Base-by-base conservation (phyloP, 1,140 invertebrate species). In the Bombus sylvicola region DNA sequence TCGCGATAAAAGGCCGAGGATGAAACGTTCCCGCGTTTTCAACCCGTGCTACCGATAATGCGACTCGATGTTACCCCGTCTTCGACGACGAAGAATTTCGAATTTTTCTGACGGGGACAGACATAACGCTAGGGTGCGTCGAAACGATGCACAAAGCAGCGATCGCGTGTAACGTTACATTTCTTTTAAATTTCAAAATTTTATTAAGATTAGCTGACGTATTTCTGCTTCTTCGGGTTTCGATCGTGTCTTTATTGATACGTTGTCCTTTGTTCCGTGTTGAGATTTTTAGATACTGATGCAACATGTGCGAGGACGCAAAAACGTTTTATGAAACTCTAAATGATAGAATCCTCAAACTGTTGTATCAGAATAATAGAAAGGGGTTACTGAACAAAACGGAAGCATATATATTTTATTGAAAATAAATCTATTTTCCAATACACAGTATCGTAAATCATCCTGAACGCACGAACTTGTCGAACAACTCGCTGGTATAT, bases 1-100 rank as follows among this genome's bases (percentile, higher is more conserved):
- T 22, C 22, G 37, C 39, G 39, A 85, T 66, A 81, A 89, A 81
- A 62, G 43, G 9, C 18, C 73, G 15, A n/a, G 22, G 18, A 25
- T 12, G 25, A 1, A 34, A 73, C 71, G 64, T 83, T 72, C 47
- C 74, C 22, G 25, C 28, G 28, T 41, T 73, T 41, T 28, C 28
- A 9, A 9, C 59, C 59, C 59, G 3, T n/a, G 12, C 22, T 12
- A 18, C 25, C 28, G 69, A n/a, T 72, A 15, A 43, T 3, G 28
- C 39, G n/a, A n/a, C 6, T 5, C 39, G 69, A 72, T 43, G 18
- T 25, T n/a, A 10, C 2, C 13, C 13, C 37, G 15, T 72, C 8
- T 37, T 37, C 2, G 8, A 37, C 66, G 18, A 69, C 1, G 18
- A 10, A 1, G 18, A 69, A 41, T 37, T 37, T 22, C 31, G 31